Percentiles rank a stretch among this genome's conserved stretches.
Evolutionary conservation across 2,797 vertebrate genomes (phyloP).

Genomic region (Propithecus deckenii): DNA sequence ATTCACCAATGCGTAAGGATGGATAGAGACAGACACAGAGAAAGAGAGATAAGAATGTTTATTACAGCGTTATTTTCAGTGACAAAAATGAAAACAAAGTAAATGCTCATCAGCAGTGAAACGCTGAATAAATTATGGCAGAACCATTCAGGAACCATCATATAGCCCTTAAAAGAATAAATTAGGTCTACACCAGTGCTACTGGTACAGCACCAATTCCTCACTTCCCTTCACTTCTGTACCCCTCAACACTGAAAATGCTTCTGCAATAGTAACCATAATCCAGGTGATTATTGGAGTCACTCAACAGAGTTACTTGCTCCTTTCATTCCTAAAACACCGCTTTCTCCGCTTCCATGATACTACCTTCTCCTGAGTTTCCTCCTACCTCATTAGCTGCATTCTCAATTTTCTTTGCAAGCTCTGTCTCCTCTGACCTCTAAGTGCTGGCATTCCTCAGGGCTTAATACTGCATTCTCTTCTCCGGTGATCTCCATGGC

Average conservation of each 20-base stretch:
- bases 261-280: neutral
- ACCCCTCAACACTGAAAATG: neutral
- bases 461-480: neutral
- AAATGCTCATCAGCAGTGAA: neutral
- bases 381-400: neutral
- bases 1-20: neutral
- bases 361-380: neutral
- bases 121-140: neutral
- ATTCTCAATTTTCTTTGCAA: neutral
- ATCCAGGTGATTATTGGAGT: neutral
- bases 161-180: neutral
- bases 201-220: neutral
- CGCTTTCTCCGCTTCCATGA: neutral
- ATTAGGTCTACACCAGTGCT: neutral
- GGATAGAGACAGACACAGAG: neutral
- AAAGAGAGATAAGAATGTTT: neutral
- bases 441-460: neutral
- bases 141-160: neutral
- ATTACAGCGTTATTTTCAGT: neutral
- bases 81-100: constrained; percentile 16
- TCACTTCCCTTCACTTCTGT: neutral
- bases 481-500: neutral
- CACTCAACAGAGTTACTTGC: neutral
- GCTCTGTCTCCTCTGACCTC: neutral
- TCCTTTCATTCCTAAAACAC: neutral